These are phyloP conservation scores for Cyaniris semiargus DNA, from an alignment of 2,888 invertebrate species.

Conservation along the genomic window DNA sequence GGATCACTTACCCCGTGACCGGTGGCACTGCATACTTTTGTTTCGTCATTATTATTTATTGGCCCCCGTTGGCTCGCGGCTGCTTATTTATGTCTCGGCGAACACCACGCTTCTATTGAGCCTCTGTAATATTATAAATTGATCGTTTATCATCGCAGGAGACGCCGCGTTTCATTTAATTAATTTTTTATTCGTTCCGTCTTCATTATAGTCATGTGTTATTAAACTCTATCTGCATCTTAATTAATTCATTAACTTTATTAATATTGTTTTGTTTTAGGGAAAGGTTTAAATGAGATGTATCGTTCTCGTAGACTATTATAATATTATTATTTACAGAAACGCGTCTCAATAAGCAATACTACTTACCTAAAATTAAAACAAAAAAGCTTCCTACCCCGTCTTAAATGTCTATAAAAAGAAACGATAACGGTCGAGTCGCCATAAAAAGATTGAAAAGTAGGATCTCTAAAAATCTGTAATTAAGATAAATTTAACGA, in stretches of 20 bases:
- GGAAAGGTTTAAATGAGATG: not conserved
- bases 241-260: not conserved
- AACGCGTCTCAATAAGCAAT: not conserved
- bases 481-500: constrained; percentile 21
- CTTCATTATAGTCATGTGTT: not conserved
- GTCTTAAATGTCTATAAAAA: not conserved
- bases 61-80: not conserved
- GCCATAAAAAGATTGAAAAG: not conserved
- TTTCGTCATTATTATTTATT: not conserved
- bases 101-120: not conserved
- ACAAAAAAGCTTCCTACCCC: not conserved
- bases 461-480: not conserved
- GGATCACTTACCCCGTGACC: not conserved
- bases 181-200: not conserved
- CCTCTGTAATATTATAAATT: not conserved
- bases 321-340: not conserved
- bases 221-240: constrained; percentile 2
- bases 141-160: not conserved
- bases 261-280: not conserved
- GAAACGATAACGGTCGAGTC: not conserved
- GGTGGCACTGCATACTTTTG: not conserved
- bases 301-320: too few relatives aligned
- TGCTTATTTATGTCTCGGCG: not conserved
- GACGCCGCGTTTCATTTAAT: not conserved
- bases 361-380: not conserved